Evolutionary conservation across 2,888 invertebrate genomes (phyloP), one percentile per base, ranked within the genome.

Genomic region (Andrena minutula): DNA sequence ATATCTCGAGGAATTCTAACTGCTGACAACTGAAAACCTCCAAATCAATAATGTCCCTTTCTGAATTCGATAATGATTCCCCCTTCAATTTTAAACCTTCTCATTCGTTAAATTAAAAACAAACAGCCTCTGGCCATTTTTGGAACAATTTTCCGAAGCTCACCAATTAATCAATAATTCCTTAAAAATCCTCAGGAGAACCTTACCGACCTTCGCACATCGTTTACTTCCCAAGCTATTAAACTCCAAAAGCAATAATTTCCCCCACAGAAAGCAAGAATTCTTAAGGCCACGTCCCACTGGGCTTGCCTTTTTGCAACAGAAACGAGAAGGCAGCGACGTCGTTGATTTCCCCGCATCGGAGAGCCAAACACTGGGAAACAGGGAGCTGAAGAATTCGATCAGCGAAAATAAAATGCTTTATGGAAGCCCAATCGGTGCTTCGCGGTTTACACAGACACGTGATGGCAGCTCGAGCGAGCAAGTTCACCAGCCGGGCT

Each of bases 401-500:
- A 8, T 23, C 23, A 26, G 23, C 56, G 10, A 26, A 10, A 56
- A 47, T 47, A 20, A 47, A 66, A 66, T 75, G n/a, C 41, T 30
- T 12, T 12, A 49, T 23, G 35, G 10, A 30, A 23, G 23, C 2
- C 20, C 4, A n/a, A 23, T 23, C 41, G 41, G 16, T 16, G 3
- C 12, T 51, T 16, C 2, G 12, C 23, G 49, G 41, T 41, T 32
- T n/a, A 30, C 35, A 8, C 3, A 26, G 60, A 20, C 51, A 35
- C 28, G 60, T 51, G 26, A 32, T 47, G 7, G 32, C 10, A 26
- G 66, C 16, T 61, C 32, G 66, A 61, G 41, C 41, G 69, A 74
- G 64, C 63, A 79, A 65, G 35, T 74, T 74, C 58, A 35, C 53
- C 32, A 41, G 47, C 20, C 47, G 7, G 12, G n/a, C 61, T 74